Conservation (phyloP, 1,140 invertebrate genomes). For the Tenebrio molitor region DNA sequence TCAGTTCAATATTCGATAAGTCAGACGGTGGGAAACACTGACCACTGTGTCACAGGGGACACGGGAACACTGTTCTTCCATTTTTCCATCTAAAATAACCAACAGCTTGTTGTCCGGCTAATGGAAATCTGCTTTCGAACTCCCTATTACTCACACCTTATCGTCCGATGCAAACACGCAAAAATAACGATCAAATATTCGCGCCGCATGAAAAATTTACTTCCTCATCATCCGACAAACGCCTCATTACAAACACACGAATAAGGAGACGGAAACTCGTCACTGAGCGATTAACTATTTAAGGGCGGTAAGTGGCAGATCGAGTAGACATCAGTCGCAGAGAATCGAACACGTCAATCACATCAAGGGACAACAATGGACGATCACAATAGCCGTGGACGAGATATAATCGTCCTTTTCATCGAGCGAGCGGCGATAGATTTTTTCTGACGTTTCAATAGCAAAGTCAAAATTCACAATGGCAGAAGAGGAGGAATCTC, state of each 20-base stretch:
- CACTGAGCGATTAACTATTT: conserved; percentile 52
- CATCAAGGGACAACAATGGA: conserved; percentile 42
- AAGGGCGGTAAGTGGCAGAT: conserved; percentile 48
- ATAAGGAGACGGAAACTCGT: too few relatives aligned
- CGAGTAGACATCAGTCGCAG: conserved; percentile 49
- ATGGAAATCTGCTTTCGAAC: conserved; percentile 51
- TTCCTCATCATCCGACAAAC: not conserved
- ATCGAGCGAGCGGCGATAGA: not conserved
- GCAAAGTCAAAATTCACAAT: not conserved
- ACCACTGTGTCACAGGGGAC: conserved; percentile 57
- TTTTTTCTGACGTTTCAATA: not conserved
- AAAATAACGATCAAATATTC: conserved; percentile 24
- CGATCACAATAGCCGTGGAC: conserved; percentile 13
- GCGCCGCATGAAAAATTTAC: not conserved
- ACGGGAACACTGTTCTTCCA: conserved; percentile 61
- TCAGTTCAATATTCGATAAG: conserved; percentile 50
- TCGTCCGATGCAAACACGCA: conserved; percentile 11
- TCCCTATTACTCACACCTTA: conserved; percentile 35
- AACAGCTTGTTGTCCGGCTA: conserved; percentile 59
- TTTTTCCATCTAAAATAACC: conserved; percentile 61
- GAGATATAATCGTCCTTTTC: conserved; percentile 8
- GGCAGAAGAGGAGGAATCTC: not conserved
- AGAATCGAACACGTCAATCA: conserved; percentile 51
- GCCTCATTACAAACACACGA: too few relatives aligned
- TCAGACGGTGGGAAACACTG: conserved; percentile 46